These are phyloP conservation scores for Drosophila atripex DNA, from an alignment of 2,888 invertebrate genomes.

Conservation along the genomic window DNA sequence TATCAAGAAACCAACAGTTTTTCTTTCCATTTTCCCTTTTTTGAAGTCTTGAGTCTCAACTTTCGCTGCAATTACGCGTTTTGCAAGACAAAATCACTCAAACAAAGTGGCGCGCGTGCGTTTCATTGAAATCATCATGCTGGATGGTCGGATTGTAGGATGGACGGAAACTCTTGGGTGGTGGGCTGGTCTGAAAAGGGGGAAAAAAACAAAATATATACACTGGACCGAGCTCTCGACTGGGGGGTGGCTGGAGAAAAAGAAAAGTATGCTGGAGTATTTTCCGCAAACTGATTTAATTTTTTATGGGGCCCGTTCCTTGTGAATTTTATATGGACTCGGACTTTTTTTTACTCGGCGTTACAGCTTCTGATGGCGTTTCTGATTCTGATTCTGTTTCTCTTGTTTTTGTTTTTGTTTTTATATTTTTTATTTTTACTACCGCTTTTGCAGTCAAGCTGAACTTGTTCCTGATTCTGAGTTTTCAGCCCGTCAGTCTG, in stretches of 20 bases:
- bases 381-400: constrained; percentile 18
- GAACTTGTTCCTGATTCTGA: constrained; percentile 56
- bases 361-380: constrained; percentile 28
- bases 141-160: constrained; percentile 14
- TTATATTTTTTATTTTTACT: constrained; percentile 61
- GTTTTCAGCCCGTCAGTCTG: constrained; percentile 55
- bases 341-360: neutral
- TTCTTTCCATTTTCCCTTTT: constrained; percentile 17
- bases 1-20: constrained; percentile 41
- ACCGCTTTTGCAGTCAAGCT: constrained; percentile 20
- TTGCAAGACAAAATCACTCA: constrained; percentile 75
- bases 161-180: constrained; percentile 7
- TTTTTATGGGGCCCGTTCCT: constrained; percentile 66
- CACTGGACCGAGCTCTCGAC: neutral
- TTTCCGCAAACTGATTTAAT: constrained; percentile 76
- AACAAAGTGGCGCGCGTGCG: constrained; percentile 73
- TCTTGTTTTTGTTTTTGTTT: constrained; percentile 39
- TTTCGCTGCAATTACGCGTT: constrained; percentile 76
- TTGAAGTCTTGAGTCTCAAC: constrained; percentile 58
- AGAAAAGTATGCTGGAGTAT: constrained; percentile 67
- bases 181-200: neutral
- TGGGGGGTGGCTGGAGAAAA: neutral
- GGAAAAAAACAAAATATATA: too few species aligned
- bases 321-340: constrained; percentile 65
- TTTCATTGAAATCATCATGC: constrained; percentile 70